phyloP scores from a whole-genome alignment of 2,113 vertebrate species.

The Pomatostomus ruficeps region DNA sequence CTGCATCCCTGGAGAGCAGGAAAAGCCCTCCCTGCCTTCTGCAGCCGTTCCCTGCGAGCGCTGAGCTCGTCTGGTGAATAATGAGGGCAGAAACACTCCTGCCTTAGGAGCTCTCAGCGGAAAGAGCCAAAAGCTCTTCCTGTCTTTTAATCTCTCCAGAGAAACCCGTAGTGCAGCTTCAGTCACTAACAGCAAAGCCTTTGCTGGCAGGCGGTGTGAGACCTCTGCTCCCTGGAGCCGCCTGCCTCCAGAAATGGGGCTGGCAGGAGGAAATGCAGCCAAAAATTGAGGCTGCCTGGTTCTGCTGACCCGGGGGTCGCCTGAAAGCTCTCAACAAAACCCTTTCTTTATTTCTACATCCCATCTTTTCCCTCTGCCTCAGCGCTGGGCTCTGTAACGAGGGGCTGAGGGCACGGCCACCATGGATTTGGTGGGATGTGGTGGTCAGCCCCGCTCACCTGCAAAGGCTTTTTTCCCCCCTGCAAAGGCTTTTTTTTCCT shows the following conservation, averaged over 20 bases:
- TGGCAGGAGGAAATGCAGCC: neutral
- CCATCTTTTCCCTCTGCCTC: neutral
- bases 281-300: neutral
- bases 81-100: neutral
- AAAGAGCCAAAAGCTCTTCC: neutral
- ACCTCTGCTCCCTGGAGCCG: neutral
- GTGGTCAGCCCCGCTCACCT: neutral
- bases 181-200: neutral
- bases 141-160: neutral
- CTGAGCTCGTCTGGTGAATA: neutral
- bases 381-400: neutral
- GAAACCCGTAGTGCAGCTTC: neutral
- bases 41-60: neutral
- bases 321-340: neutral
- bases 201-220: neutral
- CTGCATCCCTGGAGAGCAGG: neutral
- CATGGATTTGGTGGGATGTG: neutral
- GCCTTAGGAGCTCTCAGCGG: neutral
- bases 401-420: neutral
- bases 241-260: neutral
- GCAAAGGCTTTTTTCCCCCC: neutral
- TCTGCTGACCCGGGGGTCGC: rapidly evolving
- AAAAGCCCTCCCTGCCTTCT: neutral
- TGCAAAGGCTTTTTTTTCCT: neutral
- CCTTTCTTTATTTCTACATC: neutral